Percentiles rank a stretch among this genome's conserved stretches.
These are phyloP conservation scores for Bolborhynchus lineola DNA, from an alignment of 2,113 vertebrate species.

Conservation along the genomic window DNA sequence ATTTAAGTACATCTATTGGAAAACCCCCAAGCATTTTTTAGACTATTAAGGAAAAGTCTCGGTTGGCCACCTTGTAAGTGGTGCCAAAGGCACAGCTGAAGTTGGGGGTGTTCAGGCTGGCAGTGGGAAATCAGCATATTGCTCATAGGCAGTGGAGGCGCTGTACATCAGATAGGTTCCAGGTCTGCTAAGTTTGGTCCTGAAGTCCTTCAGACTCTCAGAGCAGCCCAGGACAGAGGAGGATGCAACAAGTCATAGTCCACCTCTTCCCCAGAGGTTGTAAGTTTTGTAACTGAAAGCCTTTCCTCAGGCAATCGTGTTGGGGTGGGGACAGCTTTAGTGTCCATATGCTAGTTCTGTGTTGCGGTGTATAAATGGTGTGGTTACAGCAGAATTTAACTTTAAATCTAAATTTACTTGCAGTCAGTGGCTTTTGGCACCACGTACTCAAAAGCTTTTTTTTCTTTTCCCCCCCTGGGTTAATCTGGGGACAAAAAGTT, in stretches of 20 bases:
- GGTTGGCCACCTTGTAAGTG: not conserved
- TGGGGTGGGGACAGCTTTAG: not conserved
- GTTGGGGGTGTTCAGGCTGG: fast-evolving
- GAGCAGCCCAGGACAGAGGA: not conserved
- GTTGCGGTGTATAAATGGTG: not conserved
- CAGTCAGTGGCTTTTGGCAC: not conserved
- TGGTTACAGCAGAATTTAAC: not conserved
- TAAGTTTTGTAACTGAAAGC: not conserved
- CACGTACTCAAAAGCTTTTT: not conserved
- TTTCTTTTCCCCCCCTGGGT: not conserved
- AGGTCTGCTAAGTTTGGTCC: not conserved
- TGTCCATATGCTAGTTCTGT: fast-evolving
- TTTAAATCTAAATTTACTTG: not conserved
- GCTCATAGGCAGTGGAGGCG: not conserved
- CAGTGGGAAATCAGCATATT: not conserved
- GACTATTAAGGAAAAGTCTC: not conserved
- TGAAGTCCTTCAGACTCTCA: not conserved
- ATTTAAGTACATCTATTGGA: not conserved
- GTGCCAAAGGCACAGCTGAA: not conserved
- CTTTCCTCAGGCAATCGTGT: not conserved
- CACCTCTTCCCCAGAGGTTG: not conserved
- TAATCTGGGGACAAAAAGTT: not conserved
- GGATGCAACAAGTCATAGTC: not conserved
- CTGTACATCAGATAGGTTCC: not conserved
- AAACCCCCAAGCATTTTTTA: not conserved